phyloP scores from a whole-genome alignment of 2,888 invertebrate genomes.

The Cosmia pyralina region DNA sequence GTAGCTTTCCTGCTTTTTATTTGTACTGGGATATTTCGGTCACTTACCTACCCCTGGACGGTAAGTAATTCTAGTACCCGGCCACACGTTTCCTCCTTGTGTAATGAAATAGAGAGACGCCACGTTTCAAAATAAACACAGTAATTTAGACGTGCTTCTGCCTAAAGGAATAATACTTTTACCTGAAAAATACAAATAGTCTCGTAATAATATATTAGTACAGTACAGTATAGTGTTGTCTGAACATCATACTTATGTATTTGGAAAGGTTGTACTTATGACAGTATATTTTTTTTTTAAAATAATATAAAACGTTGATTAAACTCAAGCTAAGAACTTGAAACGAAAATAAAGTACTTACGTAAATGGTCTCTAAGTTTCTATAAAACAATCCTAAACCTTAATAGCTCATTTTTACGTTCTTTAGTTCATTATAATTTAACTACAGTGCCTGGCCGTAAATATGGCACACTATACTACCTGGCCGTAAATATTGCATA shows the following conservation, averaged over 20 bases:
- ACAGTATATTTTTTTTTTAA: neutral
- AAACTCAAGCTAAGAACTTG: neutral
- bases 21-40: neutral
- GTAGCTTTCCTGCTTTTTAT: neutral
- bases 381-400: neutral
- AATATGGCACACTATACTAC: neutral
- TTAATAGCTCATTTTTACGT: neutral
- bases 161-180: neutral
- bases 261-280: neutral
- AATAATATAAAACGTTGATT: neutral
- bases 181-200: neutral
- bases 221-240: no score
- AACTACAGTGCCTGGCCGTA: neutral
- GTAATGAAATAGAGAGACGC: conserved; percentile 9
- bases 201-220: neutral
- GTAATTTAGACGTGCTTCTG: neutral
- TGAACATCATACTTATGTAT: neutral
- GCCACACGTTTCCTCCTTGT: neutral
- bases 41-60: neutral
- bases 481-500: no score
- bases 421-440: neutral
- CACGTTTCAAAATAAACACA: neutral
- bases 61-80: neutral
- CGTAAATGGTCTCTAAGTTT: neutral
- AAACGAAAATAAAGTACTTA: neutral